Conservation (phyloP, 2,888 invertebrate genomes). For the Sinodicranocentrus sp. region DNA sequence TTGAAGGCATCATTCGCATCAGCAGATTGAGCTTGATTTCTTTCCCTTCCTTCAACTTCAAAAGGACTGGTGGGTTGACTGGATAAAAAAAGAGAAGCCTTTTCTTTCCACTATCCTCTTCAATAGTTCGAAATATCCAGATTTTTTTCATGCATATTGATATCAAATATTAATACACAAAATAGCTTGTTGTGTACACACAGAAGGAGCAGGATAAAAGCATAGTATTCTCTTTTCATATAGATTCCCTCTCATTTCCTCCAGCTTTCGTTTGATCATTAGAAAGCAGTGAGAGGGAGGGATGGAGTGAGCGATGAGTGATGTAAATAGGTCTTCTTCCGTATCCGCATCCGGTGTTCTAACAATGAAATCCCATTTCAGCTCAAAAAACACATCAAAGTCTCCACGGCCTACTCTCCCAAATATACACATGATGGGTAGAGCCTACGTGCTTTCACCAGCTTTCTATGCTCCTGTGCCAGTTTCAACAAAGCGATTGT, state of each 20-base stretch:
- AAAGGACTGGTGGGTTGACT: constrained; percentile 13
- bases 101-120: too few species aligned
- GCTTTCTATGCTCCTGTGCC: too few species aligned
- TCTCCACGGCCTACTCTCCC: too few species aligned
- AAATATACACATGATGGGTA: too few species aligned
- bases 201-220: too few species aligned
- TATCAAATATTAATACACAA: too few species aligned
- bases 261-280: constrained; percentile 36
- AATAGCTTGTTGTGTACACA: too few species aligned
- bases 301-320: constrained; percentile 26
- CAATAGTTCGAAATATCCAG: too few species aligned
- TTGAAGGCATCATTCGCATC: constrained; percentile 48
- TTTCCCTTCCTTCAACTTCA: constrained; percentile 17
- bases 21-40: constrained; percentile 45
- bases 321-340: constrained; percentile 44
- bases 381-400: background rate
- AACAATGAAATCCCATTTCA: background rate
- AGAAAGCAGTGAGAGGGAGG: background rate
- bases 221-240: too few species aligned
- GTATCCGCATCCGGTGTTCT: constrained; percentile 36
- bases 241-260: background rate
- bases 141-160: too few species aligned
- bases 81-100: constrained; percentile 8
- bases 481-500: too few species aligned
- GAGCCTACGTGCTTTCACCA: too few species aligned